A percentile compares a stretch with the other conserved stretches of the same genome.
phyloP scores from a whole-genome alignment of 2,888 invertebrate species.

The Dilophus febrilis region DNA sequence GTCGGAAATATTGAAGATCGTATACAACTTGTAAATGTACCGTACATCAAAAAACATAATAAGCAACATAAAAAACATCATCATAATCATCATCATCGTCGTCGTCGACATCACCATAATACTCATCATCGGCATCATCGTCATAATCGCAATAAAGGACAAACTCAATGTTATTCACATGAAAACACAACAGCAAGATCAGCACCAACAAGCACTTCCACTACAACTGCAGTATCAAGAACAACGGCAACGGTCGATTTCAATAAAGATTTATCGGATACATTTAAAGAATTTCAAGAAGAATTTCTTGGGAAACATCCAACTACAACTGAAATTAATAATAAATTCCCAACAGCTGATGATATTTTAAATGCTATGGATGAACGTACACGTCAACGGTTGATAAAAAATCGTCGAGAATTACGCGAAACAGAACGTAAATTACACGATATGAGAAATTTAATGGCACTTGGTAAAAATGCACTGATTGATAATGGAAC shows the following conservation, averaged over 20 bases:
- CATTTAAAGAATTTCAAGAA: constrained; percentile 8
- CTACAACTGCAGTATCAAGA: constrained; percentile 2
- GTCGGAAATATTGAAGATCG: too few species aligned
- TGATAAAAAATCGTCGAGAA: constrained; percentile 66
- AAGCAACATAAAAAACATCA: too few species aligned
- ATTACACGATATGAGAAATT: constrained; percentile 41
- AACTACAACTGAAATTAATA: constrained; percentile 15
- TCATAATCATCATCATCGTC: too few species aligned
- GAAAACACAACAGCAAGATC: too few species aligned
- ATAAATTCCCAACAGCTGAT: constrained; percentile 33
- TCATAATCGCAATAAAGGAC: too few species aligned
- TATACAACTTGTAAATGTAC: too few species aligned
- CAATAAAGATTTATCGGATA: constrained; percentile 13
- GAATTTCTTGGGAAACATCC: constrained; percentile 17
- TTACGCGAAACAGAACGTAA: constrained; percentile 72
- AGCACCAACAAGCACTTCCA: neutral
- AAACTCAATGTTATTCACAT: too few species aligned
- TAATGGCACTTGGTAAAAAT: constrained; percentile 3
- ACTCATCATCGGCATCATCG: too few species aligned
- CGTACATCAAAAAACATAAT: too few species aligned
- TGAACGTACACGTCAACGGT: constrained; percentile 54
- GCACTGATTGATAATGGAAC: constrained; percentile 7
- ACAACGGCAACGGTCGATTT: too few species aligned
- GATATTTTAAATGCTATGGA: constrained; percentile 52
- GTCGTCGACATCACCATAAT: too few species aligned